Base-by-base conservation (phyloP, 2,888 invertebrate species). In the Palloptera scutellata region DNA sequence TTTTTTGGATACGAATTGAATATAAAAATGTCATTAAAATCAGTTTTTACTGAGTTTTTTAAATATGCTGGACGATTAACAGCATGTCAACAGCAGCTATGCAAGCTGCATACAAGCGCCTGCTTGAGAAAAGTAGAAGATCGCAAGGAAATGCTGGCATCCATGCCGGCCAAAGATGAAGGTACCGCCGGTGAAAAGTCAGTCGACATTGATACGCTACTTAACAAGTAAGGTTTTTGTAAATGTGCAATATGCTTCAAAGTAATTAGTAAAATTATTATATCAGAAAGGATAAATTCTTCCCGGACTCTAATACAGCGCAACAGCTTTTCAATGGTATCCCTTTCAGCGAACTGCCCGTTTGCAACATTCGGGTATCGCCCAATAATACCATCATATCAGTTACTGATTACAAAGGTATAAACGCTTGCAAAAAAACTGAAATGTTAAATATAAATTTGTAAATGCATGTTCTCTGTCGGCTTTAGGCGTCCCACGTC, bases 331-430 rank as follows among this genome's bases (percentile, higher is more conserved):
- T 94, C 78, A 88, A 92, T 81, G 95, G 95, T 0, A 85, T 90
- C 0, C 88, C 89, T 1, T 97, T 91, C 82, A 90, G 90, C 80
- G 90, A 95, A 59, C 80, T 97, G 61, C 96, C 96, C 0, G 88
- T 97, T 67, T 89, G 92, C 75, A 91, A 95, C 83, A 91, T 98
- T 58, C 88, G 91, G 78, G 92, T 94, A 0, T 90, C 92, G 11
- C 89, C 88, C 69, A 98, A 98, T 86, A 98, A 98, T 83, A 97
- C 97, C 11, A 91, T 96, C 66, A 87, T 97, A 67, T 87, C 88
- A 11, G 81, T 96, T 51, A 90, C 93, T 1, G 91, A 95, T 83
- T 79, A 86, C 68, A 88, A 88, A 81, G 95, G 95, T 84, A 84
- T 76, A 61, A 41, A 4, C 10, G n/a, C n/a, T n/a, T n/a, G n/a